phyloP scores from a whole-genome alignment of 2,888 invertebrate genomes.

The Drosophila niveifrons region DNA sequence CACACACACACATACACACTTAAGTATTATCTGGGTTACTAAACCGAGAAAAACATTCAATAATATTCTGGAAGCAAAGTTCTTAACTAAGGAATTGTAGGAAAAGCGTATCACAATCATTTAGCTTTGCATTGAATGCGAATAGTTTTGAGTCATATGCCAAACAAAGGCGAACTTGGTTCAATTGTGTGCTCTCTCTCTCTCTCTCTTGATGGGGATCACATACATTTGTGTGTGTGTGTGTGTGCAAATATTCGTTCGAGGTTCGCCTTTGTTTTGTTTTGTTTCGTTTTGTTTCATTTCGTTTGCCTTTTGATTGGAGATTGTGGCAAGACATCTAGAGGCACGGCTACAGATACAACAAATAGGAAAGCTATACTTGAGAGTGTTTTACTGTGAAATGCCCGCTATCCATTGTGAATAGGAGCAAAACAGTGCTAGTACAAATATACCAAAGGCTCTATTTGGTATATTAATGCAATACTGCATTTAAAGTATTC shows the following conservation, averaged over 20 bases:
- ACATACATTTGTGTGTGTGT: too few relatives aligned
- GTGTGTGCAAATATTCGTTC: constrained; percentile 4
- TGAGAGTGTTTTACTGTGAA: background rate
- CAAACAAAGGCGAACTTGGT: constrained; percentile 10
- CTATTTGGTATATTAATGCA: too few relatives aligned
- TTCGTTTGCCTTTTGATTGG: constrained; percentile 12
- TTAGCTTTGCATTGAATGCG: too few relatives aligned
- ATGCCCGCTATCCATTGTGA: too few relatives aligned
- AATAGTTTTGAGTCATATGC: constrained; percentile 16
- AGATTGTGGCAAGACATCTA: constrained; percentile 2
- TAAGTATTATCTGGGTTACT: constrained; percentile 17
- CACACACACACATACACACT: background rate
- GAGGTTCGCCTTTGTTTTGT: constrained; percentile 18
- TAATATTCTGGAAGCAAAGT: background rate
- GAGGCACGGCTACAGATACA: constrained; percentile 5
- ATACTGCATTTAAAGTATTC: too few relatives aligned
- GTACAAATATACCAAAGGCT: too few relatives aligned
- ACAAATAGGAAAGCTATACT: background rate
- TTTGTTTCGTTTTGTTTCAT: background rate
- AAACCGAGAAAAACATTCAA: constrained; percentile 5
- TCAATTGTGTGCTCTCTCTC: background rate
- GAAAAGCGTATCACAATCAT: too few relatives aligned
- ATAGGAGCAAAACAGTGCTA: too few relatives aligned
- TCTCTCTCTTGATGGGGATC: background rate
- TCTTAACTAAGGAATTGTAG: too few relatives aligned